These are phyloP conservation scores for Apis laboriosa DNA, from an alignment of 1,140 invertebrate genomes.

Conservation along the genomic window DNA sequence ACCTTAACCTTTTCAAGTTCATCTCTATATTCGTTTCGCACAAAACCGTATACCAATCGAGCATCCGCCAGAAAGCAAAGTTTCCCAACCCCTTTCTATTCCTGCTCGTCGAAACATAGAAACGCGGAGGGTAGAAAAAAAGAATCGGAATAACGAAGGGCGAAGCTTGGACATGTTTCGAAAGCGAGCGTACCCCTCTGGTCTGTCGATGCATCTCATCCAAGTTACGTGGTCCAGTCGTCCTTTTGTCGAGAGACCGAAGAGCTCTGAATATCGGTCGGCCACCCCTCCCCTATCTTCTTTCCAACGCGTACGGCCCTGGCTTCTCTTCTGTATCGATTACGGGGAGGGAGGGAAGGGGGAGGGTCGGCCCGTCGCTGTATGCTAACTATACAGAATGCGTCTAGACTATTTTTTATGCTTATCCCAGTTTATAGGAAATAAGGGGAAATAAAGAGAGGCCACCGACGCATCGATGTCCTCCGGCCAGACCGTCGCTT, in stretches of 20 bases:
- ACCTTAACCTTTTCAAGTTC: too few species aligned
- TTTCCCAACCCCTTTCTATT: not conserved
- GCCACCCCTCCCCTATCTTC: not conserved
- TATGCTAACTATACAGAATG: conserved; percentile 72
- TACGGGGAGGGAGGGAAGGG: conserved; percentile 8
- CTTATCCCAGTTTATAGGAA: conserved; percentile 70
- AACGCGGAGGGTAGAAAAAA: not conserved
- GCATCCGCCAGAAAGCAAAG: not conserved
- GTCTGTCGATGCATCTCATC: not conserved
- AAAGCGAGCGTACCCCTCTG: not conserved
- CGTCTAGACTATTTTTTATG: conserved; percentile 75
- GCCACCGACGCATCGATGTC: conserved; percentile 3
- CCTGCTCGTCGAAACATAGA: not conserved
- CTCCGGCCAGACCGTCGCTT: not conserved
- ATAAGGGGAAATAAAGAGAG: conserved; percentile 59
- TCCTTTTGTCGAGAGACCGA: conserved; percentile 17
- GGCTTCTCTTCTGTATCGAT: conserved; percentile 65
- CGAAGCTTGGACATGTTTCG: not conserved
- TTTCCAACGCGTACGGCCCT: conserved; percentile 40
- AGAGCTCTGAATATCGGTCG: conserved; percentile 4
- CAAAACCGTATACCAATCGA: not conserved
- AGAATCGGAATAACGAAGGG: not conserved
- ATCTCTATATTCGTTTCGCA: not conserved
- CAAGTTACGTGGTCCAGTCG: not conserved
- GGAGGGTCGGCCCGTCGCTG: conserved; percentile 29